Evolutionary conservation across 1,140 invertebrate species (phyloP).

Genomic region (Liolophura sinensis): DNA sequence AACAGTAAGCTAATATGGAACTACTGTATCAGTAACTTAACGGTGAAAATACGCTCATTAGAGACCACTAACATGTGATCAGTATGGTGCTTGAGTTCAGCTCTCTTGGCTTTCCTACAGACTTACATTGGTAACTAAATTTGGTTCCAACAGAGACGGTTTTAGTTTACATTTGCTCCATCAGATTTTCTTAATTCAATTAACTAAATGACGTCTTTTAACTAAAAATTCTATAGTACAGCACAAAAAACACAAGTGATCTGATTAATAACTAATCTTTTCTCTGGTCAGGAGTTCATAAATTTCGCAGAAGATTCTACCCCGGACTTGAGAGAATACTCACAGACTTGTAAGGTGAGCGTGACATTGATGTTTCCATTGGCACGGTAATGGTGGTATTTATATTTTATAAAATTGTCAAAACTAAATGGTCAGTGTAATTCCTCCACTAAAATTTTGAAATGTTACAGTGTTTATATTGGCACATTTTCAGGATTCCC

Average conservation of each 20-base stretch:
- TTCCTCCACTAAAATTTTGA: neutral
- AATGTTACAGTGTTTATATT: neutral
- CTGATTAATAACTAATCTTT: too few species aligned
- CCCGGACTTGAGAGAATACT: constrained; percentile 78
- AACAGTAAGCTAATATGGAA: too few species aligned
- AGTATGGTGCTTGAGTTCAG: too few species aligned
- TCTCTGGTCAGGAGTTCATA: constrained; percentile 72
- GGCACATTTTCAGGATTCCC: neutral
- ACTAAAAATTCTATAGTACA: constrained; percentile 4
- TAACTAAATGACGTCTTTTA: neutral
- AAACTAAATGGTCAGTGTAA: neutral
- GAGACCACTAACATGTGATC: too few species aligned
- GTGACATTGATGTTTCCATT: neutral
- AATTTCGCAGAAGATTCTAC: constrained; percentile 71
- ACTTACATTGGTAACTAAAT: too few species aligned
- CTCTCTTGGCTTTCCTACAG: too few species aligned
- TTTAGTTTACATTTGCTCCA: neutral
- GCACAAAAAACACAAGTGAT: too few species aligned
- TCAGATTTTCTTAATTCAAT: neutral
- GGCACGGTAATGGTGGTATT: too few species aligned
- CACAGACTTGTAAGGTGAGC: constrained; percentile 76
- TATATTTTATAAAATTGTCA: too few species aligned
- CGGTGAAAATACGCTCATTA: too few species aligned
- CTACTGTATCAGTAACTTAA: too few species aligned
- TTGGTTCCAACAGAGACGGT: neutral